phyloP scores from a whole-genome alignment of 2,888 invertebrate species.

The Ochlodes sylvanus region DNA sequence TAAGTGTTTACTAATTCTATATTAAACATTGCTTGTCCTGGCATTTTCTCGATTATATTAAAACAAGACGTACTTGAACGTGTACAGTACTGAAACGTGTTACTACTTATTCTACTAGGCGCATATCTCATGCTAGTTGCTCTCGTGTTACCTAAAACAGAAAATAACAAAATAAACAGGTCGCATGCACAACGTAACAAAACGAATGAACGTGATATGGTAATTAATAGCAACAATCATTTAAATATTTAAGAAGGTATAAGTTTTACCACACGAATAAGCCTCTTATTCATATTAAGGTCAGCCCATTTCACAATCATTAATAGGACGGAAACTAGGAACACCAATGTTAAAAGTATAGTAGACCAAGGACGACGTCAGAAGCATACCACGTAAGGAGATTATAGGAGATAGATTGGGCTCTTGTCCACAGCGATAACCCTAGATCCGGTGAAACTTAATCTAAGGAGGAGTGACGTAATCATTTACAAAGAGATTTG shows the following conservation, averaged over 20 bases:
- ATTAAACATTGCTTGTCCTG: slow-evolving; percentile 23
- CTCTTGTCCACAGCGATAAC: slow-evolving; percentile 1
- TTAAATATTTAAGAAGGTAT: slow-evolving; percentile 32
- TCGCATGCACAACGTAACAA: slow-evolving; percentile 54
- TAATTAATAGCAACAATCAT: slow-evolving; percentile 33
- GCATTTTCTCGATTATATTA: slow-evolving; percentile 2
- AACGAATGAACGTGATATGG: slow-evolving; percentile 20
- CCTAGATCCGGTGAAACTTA: background rate
- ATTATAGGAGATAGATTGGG: slow-evolving; percentile 45
- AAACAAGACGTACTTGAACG: slow-evolving; percentile 73
- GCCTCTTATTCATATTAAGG: slow-evolving; percentile 7
- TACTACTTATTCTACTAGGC: slow-evolving; percentile 73
- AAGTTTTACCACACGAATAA: slow-evolving; percentile 26
- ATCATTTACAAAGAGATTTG: slow-evolving; percentile 4
- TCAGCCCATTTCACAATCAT: slow-evolving; percentile 12
- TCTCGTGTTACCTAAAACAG: slow-evolving; percentile 75
- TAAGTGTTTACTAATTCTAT: background rate
- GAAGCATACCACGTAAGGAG: slow-evolving; percentile 56
- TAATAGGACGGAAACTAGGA: slow-evolving; percentile 14
- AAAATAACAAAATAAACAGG: slow-evolving; percentile 55
- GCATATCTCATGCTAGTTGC: slow-evolving; percentile 75
- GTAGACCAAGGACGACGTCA: slow-evolving; percentile 53
- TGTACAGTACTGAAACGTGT: slow-evolving; percentile 65
- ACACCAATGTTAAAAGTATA: slow-evolving; percentile 12
- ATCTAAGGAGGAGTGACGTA: slow-evolving; percentile 7